Evolutionary conservation across 2,888 invertebrate species (phyloP), one percentile per base, ranked within the genome.

Genomic region (Dascillus cervinus): DNA sequence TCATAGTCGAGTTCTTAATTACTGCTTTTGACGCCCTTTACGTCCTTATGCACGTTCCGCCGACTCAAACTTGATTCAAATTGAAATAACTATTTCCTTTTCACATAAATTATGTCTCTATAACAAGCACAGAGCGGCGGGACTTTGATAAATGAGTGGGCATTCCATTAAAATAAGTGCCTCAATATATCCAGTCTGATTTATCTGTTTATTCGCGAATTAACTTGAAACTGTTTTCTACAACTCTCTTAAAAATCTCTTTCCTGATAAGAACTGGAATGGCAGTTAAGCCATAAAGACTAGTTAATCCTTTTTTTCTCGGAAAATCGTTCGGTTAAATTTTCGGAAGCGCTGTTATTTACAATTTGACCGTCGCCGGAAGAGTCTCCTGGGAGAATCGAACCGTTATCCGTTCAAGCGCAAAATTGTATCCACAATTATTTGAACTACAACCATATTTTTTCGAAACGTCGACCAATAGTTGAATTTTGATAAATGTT

Each of bases 131-230:
- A 49, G 52, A 52, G 50, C 50, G 49, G 50, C 46, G 40, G 49
- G 50, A 57, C 60, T 58, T 60, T 60, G 60, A 60, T 58, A 60
- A 60, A 60, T 58, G 57, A 54, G 47, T 49, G 52, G 52, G 56
- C 58, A 58, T 60, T 60, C 60, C 59, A 60, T 60, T 60, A 60
- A 59, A 60, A 60, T 60, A 60, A 60, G 60, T 60, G 58, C 56
- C 56, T 49, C 58, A 57, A 60, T 60, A 59, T 59, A 60, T 60
- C 50, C 49, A 41, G 40, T 46, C 57, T 58, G 60, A 60, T 60
- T 60, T 60, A 60, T 60, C 50, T 60, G 59, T 60, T 60, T 58
- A 54, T 55, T 56, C 50, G 54, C 46, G 46, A 54, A 59, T 56
- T 56, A 55, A 54, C 49, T 47, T 42, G 39, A 21, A 44, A 43